Evolutionary conservation across 2,113 vertebrate species (phyloP).

Genomic region (Tragelaphus imberbis): DNA sequence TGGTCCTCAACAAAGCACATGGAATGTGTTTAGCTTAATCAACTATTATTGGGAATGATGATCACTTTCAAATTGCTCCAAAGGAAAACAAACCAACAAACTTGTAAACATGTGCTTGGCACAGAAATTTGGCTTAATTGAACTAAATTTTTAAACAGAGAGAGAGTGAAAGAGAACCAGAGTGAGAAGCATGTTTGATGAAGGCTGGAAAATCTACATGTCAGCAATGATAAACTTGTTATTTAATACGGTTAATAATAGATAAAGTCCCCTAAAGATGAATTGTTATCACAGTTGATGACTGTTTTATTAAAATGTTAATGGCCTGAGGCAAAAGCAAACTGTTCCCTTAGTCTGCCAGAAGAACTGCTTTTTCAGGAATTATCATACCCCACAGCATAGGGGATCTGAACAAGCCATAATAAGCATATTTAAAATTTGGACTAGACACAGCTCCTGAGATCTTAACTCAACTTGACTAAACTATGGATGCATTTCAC

Average conservation of each 20-base stretch:
- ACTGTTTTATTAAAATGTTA: slow-evolving; percentile 83
- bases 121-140: slow-evolving; percentile 58
- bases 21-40: slow-evolving; percentile 69
- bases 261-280: slow-evolving; percentile 78
- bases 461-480: slow-evolving; percentile 53
- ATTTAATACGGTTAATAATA: slow-evolving; percentile 81
- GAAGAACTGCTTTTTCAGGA: slow-evolving; percentile 78
- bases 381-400: slow-evolving; percentile 68
- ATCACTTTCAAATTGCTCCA: slow-evolving; percentile 66
- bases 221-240: slow-evolving; percentile 80
- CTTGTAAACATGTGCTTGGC: slow-evolving; percentile 67
- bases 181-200: slow-evolving; percentile 54
- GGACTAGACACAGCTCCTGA: slow-evolving; percentile 64
- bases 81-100: slow-evolving; percentile 73
- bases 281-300: slow-evolving; percentile 80
- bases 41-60: slow-evolving; percentile 68
- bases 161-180: slow-evolving; percentile 22
- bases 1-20: slow-evolving; percentile 62
- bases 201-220: slow-evolving; percentile 70
- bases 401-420: slow-evolving; percentile 67
- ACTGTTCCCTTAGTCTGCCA: slow-evolving; percentile 81
- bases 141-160: slow-evolving; percentile 67
- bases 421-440: slow-evolving; percentile 77
- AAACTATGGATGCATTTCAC: slow-evolving; percentile 42
- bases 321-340: slow-evolving; percentile 81